Evolutionary conservation across 2,888 invertebrate genomes (phyloP), one percentile per base, ranked within the genome.

Genomic region (Drosophila buzzatii): DNA sequence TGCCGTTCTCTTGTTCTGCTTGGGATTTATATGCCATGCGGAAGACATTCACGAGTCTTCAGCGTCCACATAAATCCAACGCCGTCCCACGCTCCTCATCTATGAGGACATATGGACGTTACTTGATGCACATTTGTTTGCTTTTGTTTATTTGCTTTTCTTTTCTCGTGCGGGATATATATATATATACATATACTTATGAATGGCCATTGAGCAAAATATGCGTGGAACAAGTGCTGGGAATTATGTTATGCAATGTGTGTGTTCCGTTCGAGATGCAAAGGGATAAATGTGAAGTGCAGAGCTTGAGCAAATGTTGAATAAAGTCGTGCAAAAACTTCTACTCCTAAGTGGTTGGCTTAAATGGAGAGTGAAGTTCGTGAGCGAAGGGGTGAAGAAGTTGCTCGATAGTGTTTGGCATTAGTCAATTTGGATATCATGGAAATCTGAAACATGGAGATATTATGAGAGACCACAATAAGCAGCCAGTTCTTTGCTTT

Each of bases 121-220:
- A 87, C 79, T 87, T 75, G 82, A 82, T 85, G 82, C 85, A 81
- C 82, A 82, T 82, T 82, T 82, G 82, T 85, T 82, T 85, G 84
- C 80, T 49, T 81, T 84, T 87, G 73, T 72, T 87, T 82, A 82
- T 85, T 82, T 87, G 85, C 61, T 45, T 65, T 75, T 49, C 47
- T 53, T 61, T 66, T 59, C 61, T 44, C 23, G 49, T 27, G 56
- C 53, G 61, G 56, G 16, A 23, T n/a, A 14, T 37, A 14, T 37
- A 6, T 14, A 6, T 12, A 39, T 42, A 37, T 49, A 58, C 66
- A 23, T 23, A 37, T 49, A 58, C 58, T 84, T 77, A 74, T 74
- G 82, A 74, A 85, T 82, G 85, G 79, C 79, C 79, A 82, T 82
- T 78, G 88, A 87, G 81, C 66, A 70, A 78, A 79, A 75, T 85